Base-by-base conservation (phyloP, 2,888 invertebrate genomes). In the Amphiduros pacificus region DNA sequence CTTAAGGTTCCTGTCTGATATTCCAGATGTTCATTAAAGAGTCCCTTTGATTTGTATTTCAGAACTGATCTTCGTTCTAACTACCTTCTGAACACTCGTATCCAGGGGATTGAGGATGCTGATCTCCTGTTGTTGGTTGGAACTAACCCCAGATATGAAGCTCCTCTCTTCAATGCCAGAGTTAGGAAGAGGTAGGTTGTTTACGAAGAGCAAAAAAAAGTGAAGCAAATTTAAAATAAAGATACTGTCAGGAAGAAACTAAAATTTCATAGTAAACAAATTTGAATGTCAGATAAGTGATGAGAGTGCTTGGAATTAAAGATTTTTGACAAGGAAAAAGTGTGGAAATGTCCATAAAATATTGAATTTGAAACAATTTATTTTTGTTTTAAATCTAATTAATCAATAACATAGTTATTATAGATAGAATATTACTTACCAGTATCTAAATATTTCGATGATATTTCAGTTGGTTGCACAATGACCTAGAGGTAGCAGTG, bases 121-220 rank as follows among this genome's bases (percentile, higher is more conserved):
- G 99, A 99, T 84, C 87, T 92, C 61, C 88, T 99, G 24, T 85
- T 99, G 0, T 85, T 99, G 56, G 89, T 99, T 73, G 99, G 99
- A 60, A 95, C 96, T 1, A 99, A 99, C 86, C 93, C 96, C 0
- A 88, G 99, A 56, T 94, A 92, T 82, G 99, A 99, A 85, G 98
- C 99, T 44, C 97, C 99, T 0, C 85, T 99, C 31, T 85, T 99
- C 63, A 99, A 99, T 84, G 91, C 98, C 0, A 89, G 99, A 74
- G 89, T 99, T 68, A 89, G 99, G 63, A 99, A 99, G 84, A 89
- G 91, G 63, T 82, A 60, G 51, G 61, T 31, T 11, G 32, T 20
- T 17, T 22, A 44, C 44, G n/a, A 22, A 36, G 17, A n/a, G n/a
- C n/a, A n/a, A 36, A 36, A 36, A 36, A 36, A 36, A 36, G 9